Base-by-base conservation (phyloP, 2,888 invertebrate species). In the Drosophila imparisetae region DNA sequence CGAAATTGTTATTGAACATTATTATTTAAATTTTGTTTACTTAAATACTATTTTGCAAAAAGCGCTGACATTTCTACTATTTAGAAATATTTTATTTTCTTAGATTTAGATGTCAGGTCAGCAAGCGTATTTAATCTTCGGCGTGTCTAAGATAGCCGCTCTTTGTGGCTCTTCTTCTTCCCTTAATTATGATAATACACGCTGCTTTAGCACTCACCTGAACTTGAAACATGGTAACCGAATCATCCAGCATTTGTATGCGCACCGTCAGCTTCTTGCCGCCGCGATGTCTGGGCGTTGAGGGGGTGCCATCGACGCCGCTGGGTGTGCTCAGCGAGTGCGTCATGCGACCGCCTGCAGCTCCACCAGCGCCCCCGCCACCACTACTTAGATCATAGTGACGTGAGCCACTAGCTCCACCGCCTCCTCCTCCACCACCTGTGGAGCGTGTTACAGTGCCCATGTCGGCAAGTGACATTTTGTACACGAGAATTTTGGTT, bases 181-280 rank as follows among this genome's bases (percentile, higher is more conserved):
- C 15, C 45, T 15, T 4, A 45, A 15, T 15, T 45, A 8, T 21
- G 13, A 21, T 45, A 45, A 45, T 15, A 11, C 6, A 10, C 24
- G n/a, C n/a, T 45, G 48, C 1, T 34, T 34, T 15, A 7, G 8
- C 11, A 91, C 94, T 93, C 92, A 97, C 97, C 96, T 98, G 97
- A 83, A 98, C 96, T 95, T 98, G 97, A 93, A 98, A 98, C 95
- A 97, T 96, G 84, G 97, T 97, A 92, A 97, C 94, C 61, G 96
- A 95, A 93, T 98, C 98, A 92, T 98, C 97, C 82, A 98, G 94
- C 97, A 97, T 97, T 93, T 97, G 97, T 65, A 98, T 96, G 83
- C 97, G 94, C 76, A 97, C 96, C 63, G 97, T 97, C 76, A 98
- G 94, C 96, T 98, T 97, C 93, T 98, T 98, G 92, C 97, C 97